A percentile compares a stretch with the other conserved stretches of the same genome.
Evolutionary conservation across 1,140 invertebrate species (phyloP).

Genomic region (Zophobas morio): DNA sequence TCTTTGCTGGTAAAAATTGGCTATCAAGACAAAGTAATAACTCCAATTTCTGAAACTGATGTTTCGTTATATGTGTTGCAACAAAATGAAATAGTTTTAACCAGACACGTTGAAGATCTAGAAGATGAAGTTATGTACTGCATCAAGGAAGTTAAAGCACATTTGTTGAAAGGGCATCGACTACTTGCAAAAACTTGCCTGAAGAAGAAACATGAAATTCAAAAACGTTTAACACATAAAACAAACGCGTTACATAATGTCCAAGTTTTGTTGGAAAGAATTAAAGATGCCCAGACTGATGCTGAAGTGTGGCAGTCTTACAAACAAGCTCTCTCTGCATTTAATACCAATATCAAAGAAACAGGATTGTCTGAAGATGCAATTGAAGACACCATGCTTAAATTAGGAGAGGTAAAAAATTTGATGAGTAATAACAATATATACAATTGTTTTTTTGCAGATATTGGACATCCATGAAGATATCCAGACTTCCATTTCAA

Average conservation of each 20-base stretch:
- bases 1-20: conserved; percentile 62
- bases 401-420: conserved; percentile 66
- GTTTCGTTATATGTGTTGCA: conserved; percentile 63
- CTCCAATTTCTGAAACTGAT: conserved; percentile 63
- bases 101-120: conserved; percentile 64
- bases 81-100: conserved; percentile 64
- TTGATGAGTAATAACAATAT: neutral
- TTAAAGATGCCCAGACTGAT: conserved; percentile 66
- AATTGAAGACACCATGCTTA: conserved; percentile 67
- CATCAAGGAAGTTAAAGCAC: conserved; percentile 64
- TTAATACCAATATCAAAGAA: conserved; percentile 65
- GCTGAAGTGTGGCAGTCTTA: conserved; percentile 66
- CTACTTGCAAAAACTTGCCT: conserved; percentile 67
- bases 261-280: conserved; percentile 64
- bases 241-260: conserved; percentile 66
- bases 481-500: conserved; percentile 64
- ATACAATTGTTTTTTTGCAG: conserved; percentile 54
- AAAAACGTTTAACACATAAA: conserved; percentile 66
- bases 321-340: conserved; percentile 65
- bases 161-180: conserved; percentile 64
- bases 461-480: conserved; percentile 66
- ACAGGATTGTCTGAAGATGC: conserved; percentile 66
- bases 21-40: conserved; percentile 47
- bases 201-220: conserved; percentile 67
- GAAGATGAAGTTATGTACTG: conserved; percentile 63